phyloP scores from a whole-genome alignment of 2,797 vertebrate species.

The Cyclopterus lumpus region DNA sequence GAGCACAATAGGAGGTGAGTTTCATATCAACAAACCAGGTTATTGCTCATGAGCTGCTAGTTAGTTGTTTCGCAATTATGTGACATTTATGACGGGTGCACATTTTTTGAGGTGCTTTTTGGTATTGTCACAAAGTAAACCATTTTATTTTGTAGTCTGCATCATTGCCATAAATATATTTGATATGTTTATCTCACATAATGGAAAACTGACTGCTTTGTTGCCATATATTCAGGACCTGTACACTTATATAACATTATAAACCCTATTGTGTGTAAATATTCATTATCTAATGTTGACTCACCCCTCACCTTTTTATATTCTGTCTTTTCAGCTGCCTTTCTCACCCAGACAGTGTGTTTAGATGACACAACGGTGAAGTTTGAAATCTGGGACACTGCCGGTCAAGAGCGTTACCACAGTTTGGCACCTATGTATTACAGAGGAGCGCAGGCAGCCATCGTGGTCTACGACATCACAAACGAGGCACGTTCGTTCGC shows the following conservation, averaged over 20 bases:
- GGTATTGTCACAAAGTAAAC: neutral
- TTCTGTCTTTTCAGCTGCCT: constrained; percentile 87
- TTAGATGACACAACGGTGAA: constrained; percentile 99
- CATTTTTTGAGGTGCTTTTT: neutral
- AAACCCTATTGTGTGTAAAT: constrained; percentile 1
- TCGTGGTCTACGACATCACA: constrained; percentile 98
- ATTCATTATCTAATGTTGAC: constrained; percentile 12
- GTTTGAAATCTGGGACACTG: constrained; percentile 99
- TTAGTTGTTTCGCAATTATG: neutral
- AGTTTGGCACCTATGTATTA: constrained; percentile 99
- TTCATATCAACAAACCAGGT: neutral
- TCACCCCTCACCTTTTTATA: constrained; percentile 4
- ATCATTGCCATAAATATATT: neutral
- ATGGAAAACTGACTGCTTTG: neutral
- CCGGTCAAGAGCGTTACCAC: constrained; percentile 98
- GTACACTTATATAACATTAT: neutral
- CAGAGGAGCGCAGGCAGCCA: constrained; percentile 98
- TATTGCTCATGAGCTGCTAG: constrained; percentile 3
- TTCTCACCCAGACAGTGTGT: constrained; percentile 98
- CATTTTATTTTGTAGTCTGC: neutral
- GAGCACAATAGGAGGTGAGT: constrained; percentile 99
- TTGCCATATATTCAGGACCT: neutral
- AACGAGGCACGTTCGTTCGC: constrained; percentile 86
- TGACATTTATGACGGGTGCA: neutral
- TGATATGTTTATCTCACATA: neutral